Base-by-base conservation (phyloP, 2,797 vertebrate species). In the Sebastes itinus region DNA sequence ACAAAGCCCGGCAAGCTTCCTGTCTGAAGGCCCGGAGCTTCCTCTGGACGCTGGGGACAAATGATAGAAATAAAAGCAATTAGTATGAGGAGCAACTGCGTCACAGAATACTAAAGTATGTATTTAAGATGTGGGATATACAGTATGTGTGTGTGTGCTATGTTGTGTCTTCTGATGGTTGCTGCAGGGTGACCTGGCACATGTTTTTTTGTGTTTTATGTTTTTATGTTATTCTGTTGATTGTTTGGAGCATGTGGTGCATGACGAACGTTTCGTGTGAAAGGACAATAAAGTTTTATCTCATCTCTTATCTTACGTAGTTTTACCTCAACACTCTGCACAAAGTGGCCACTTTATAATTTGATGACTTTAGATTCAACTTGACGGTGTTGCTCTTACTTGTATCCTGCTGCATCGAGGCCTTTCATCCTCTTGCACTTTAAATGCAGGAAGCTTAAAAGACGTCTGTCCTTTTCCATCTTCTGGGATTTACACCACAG, bases 361-460 rank as follows among this genome's bases (percentile, higher is more conserved):
- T 38, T 38, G 13, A 38, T 38, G 35, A 38, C 35, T 38, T 38
- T 38, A 38, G 35, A 38, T 38, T 38, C 13, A 0, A 38, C 35
- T 38, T 38, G 35, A 38, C 28, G 11, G 13, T 6, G 18, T 27
- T n/a, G 20, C 56, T 62, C 92, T 92, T 94, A 96, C 96, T 91
- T 93, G 90, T 88, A 66, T 23, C 95, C 95, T 9, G 82, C 87
- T 18, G 85, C 77, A 79, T 96, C 95, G 1, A 94, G 70, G 27
- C 35, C 28, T 79, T 86, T 93, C 90, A 95, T 87, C 81, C 85
- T 89, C 7, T 73, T 71, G 61, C 94, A 95, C 85, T 90, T 95
- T 16, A 96, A 82, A 16, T 18, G 79, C 70, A 95, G 78, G 83
- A 93, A 93, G n/a, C 59, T 82, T 46, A 96, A 80, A 14, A 80